These are phyloP conservation scores for Zonitis immaculata DNA, from an alignment of 2,888 invertebrate species.

Conservation along the genomic window DNA sequence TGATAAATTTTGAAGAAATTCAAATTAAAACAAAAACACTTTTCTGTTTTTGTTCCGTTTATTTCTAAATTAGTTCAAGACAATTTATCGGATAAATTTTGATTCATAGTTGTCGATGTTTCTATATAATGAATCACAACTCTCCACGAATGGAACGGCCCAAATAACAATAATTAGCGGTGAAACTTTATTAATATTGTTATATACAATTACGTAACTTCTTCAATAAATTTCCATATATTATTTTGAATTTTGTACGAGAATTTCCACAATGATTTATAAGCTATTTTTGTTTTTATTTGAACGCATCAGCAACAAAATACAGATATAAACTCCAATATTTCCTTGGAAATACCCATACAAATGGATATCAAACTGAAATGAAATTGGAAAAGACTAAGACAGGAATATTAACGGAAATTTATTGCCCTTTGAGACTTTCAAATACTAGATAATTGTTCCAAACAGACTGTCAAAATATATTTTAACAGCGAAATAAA, in stretches of 20 bases:
- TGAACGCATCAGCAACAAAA: neutral
- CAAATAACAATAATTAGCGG: constrained; percentile 12
- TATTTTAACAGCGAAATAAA: constrained; percentile 14
- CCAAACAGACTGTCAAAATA: constrained; percentile 19
- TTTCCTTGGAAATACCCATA: no score
- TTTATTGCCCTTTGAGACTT: constrained; percentile 16
- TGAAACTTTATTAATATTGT: constrained; percentile 4
- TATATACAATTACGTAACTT: neutral
- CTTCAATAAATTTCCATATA: neutral
- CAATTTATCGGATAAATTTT: constrained; percentile 4
- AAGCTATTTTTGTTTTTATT: neutral
- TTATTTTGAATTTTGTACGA: neutral
- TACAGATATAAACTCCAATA: no score
- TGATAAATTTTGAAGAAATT: neutral
- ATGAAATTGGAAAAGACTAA: constrained; percentile 2
- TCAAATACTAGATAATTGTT: constrained; percentile 19
- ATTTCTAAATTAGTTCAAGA: neutral
- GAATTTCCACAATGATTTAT: neutral
- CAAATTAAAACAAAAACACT: neutral
- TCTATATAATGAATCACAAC: constrained; percentile 13
- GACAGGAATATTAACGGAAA: constrained; percentile 16
- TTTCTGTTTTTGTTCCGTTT: neutral
- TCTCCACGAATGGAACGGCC: constrained; percentile 6
- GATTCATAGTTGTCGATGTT: constrained; percentile 10
- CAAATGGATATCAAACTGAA: neutral